Percentiles rank a stretch among this genome's conserved stretches.
phyloP scores from a whole-genome alignment of 37 sponge, comb jelly and placozoan species.

The Corticium candelabrum region DNA sequence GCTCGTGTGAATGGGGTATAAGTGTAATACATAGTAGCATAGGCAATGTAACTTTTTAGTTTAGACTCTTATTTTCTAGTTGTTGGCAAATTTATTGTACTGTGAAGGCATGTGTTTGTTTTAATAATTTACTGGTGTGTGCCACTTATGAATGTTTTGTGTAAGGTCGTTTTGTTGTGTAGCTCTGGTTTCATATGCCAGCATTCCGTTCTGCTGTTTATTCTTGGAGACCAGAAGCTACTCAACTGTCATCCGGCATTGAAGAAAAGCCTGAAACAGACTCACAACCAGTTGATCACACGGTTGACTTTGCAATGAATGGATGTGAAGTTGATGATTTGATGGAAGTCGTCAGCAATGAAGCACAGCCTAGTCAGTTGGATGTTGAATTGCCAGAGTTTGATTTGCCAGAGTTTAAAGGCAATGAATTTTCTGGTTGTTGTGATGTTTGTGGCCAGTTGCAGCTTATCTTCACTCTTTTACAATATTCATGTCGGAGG shows the following conservation, averaged over 20 bases:
- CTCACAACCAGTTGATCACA: not conserved
- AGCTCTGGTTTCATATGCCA: slow-evolving; percentile 8
- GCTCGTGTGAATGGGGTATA: no score
- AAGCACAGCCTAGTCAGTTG: no score
- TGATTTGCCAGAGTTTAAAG: not conserved
- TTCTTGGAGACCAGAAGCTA: not conserved
- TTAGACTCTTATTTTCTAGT: no score
- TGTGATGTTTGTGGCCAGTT: not conserved
- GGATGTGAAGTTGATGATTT: no score
- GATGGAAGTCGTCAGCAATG: no score
- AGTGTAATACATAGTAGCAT: no score
- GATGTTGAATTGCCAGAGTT: not conserved
- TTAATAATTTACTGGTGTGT: no score
- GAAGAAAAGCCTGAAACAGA: not conserved
- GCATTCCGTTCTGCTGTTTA: slow-evolving; percentile 1
- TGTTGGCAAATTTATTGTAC: no score
- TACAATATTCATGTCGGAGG: not conserved
- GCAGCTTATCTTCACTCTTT: not conserved
- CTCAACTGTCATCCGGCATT: not conserved
- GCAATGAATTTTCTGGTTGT: not conserved
- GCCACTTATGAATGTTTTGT: no score
- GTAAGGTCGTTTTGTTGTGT: no score
- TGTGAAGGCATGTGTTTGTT: no score
- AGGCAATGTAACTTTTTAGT: no score
- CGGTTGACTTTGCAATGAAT: not conserved